A percentile compares a stretch with the other conserved stretches of the same genome.
phyloP scores from a whole-genome alignment of 2,888 invertebrate genomes.

The Plusia festucae region DNA sequence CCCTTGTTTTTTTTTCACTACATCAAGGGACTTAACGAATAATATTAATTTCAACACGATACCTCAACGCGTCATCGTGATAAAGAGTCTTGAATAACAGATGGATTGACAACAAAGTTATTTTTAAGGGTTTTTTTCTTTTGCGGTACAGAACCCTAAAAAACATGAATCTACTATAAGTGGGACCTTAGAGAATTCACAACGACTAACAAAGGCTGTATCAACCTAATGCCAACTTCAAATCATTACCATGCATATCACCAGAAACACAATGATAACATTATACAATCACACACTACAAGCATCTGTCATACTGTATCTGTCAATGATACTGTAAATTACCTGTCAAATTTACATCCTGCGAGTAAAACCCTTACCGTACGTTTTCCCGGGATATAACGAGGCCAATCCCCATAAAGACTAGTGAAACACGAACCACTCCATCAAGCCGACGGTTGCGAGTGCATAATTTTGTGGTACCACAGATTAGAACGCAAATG shows the following conservation, averaged over 20 bases:
- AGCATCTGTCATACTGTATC: not conserved
- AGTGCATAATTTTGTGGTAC: slow-evolving; percentile 68
- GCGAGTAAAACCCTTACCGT: slow-evolving; percentile 7
- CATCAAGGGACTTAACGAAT: too few species aligned
- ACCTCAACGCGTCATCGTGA: too few species aligned
- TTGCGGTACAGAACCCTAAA: too few species aligned
- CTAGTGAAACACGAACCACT: slow-evolving; percentile 66
- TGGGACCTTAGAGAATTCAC: too few species aligned
- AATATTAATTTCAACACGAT: too few species aligned
- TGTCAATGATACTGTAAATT: not conserved
- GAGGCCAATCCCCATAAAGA: slow-evolving; percentile 73
- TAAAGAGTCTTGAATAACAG: too few species aligned
- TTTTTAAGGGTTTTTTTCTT: too few species aligned
- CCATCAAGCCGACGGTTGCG: slow-evolving; percentile 61
- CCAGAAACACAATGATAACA: not conserved
- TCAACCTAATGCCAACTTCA: not conserved
- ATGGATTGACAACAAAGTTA: too few species aligned
- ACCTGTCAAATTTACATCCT: slow-evolving; percentile 4
- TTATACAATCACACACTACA: not conserved
- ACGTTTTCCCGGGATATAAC: slow-evolving; percentile 54
- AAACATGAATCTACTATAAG: too few species aligned
- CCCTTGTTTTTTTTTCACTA: too few species aligned
- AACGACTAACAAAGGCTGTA: too few species aligned
- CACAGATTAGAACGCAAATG: slow-evolving; percentile 36
- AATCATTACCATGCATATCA: not conserved